These are phyloP conservation scores for Psittacula derbiana DNA, from an alignment of 2,797 vertebrate genomes.

Conservation along the genomic window DNA sequence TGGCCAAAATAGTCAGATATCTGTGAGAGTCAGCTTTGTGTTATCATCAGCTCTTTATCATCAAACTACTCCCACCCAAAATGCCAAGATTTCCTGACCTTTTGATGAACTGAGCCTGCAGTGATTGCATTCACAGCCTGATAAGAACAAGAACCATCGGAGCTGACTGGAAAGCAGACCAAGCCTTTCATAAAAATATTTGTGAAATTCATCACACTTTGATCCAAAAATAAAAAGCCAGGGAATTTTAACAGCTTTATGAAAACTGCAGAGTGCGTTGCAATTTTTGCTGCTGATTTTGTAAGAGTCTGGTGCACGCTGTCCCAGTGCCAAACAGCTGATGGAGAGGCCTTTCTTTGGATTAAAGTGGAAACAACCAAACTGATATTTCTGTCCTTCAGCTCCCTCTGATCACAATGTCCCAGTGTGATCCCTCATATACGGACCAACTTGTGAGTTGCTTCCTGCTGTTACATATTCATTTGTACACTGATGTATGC, in stretches of 20 bases:
- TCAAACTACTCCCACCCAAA: background rate
- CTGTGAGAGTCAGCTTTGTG: background rate
- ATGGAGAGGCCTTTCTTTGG: background rate
- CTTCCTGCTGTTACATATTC: accelerated
- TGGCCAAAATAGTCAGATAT: background rate
- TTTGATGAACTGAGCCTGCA: background rate
- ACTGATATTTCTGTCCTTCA: background rate
- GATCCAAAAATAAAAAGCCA: background rate
- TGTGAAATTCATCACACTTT: background rate
- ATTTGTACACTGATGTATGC: background rate
- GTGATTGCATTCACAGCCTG: background rate
- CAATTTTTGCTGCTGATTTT: background rate
- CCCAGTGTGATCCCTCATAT: background rate
- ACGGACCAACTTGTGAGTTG: background rate
- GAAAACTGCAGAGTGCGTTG: background rate
- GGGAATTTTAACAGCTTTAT: background rate
- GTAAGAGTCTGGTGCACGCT: background rate
- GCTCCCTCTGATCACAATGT: background rate
- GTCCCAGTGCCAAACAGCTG: background rate
- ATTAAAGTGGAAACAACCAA: background rate
- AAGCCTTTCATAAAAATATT: background rate
- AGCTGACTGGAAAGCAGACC: background rate
- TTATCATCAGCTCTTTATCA: background rate
- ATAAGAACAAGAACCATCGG: background rate
- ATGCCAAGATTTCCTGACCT: background rate